phyloP scores from a whole-genome alignment of 2,797 vertebrate genomes.

The Gambelia wislizenii region DNA sequence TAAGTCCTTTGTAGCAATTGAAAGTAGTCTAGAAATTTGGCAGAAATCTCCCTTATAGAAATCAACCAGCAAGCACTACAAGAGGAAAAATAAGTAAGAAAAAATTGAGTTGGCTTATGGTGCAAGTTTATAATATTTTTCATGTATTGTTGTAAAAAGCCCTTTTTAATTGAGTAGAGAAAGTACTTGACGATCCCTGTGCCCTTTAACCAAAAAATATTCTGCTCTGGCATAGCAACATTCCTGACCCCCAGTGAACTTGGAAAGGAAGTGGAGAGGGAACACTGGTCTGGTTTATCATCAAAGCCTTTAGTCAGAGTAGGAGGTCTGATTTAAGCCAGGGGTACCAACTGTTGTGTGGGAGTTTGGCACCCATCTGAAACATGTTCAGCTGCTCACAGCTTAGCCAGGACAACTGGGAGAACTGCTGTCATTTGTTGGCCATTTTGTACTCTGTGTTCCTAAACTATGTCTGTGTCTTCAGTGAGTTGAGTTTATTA shows the following conservation, averaged over 20 bases:
- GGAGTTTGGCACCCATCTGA: conserved; percentile 1
- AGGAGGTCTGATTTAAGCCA: not conserved
- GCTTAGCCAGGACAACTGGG: not conserved
- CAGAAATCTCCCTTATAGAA: not conserved
- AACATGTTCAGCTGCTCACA: conserved; percentile 10
- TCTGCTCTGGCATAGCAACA: not conserved
- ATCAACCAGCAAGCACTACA: not conserved
- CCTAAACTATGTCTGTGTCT: not conserved
- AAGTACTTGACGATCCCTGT: not conserved
- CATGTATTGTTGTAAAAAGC: not conserved
- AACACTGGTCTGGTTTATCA: conserved; percentile 17
- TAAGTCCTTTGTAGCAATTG: not conserved
- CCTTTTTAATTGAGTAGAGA: not conserved
- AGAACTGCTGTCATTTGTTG: not conserved
- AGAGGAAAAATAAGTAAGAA: not conserved
- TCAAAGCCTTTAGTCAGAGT: not conserved
- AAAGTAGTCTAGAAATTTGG: not conserved
- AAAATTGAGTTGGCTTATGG: not conserved
- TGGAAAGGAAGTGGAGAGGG: not conserved
- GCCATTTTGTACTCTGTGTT: not conserved
- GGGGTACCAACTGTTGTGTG: conserved; percentile 8
- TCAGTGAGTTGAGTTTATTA: not conserved
- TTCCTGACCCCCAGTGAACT: conserved; percentile 36
- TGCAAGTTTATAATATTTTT: not conserved
- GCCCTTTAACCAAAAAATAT: not conserved